Base-by-base conservation (phyloP, 2,888 invertebrate species). In the Hydropsyche betteni region DNA sequence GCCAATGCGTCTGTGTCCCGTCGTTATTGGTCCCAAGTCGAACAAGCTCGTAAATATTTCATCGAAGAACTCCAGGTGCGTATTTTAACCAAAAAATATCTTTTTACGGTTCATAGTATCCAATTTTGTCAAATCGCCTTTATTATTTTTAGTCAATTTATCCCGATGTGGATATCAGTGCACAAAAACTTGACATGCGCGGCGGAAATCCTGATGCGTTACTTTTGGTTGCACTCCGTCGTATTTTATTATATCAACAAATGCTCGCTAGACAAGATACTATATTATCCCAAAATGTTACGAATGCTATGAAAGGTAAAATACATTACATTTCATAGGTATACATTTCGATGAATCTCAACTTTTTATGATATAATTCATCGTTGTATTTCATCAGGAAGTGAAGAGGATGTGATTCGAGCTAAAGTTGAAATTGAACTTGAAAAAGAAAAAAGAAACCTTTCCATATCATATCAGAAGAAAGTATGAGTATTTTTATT, bases 1-100 rank as follows among this genome's bases (percentile, higher is more conserved):
- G 88, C 89, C 36, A 85, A 86, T 68, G 86, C 91, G 0, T 88
- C 87, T 68, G 86, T 95, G 0, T 90, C 93, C 16, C 93, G 94
- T 79, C 92, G 91, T 81, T 97, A 94, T 82, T 95, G 95, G 92
- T 91, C 91, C 73, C 91, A 94, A 85, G 94, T 94, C 81, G 88
- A 89, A 80, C 83, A 85, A 51, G 90, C 91, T 0, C 86, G 91
- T 4, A 88, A 88, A 80, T 87, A 89, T 80, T 91, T 91, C 78
- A 85, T 89, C 24, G 89, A 91, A 76, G 91, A 92, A 83, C 86
- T 93, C 53, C 88, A 90, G 76, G 78, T 78, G 52, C 33, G 12
- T 44, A 16, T 69, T 51, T 38, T 24, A 75, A 44, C 36, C 24
- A 2, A 24, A 24, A 24, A 24, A 38, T 10, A 10, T 14, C 14